Conservation (phyloP, 2,797 vertebrate genomes). For the Argya squamiceps region DNA sequence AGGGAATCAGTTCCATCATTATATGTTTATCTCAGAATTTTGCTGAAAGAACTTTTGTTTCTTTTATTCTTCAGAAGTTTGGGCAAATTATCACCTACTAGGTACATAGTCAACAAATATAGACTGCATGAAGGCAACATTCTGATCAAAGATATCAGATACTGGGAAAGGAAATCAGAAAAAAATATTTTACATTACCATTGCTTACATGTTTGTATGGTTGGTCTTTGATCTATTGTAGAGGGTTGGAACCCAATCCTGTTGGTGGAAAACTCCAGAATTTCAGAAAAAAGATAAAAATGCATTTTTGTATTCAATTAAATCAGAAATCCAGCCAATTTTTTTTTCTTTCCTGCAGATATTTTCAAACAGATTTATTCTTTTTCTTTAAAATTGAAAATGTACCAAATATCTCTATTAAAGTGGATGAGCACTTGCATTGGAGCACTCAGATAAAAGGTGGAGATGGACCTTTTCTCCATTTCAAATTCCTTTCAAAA, state of each 20-base stretch:
- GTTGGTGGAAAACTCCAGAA: not conserved
- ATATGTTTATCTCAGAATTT: not conserved
- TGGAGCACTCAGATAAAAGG: not conserved
- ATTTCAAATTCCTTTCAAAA: not conserved
- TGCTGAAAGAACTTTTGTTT: not conserved
- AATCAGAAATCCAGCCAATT: not conserved
- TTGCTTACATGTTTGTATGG: fast-evolving
- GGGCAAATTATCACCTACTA: not conserved
- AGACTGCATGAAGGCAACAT: not conserved
- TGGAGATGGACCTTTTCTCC: not conserved
- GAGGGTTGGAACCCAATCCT: not conserved
- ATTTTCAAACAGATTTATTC: not conserved
- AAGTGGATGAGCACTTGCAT: not conserved
- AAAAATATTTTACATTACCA: not conserved
- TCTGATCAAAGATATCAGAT: not conserved
- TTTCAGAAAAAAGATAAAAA: not conserved
- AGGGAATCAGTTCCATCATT: not conserved
- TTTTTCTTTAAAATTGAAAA: not conserved
- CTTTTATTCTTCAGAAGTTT: not conserved
- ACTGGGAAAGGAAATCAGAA: not conserved
- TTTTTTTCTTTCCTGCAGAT: not conserved
- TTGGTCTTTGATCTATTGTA: not conserved
- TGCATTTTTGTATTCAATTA: not conserved
- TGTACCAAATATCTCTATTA: not conserved
- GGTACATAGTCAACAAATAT: not conserved